Conservation (phyloP, 2,888 invertebrate genomes). For the Orthosia gracilis region DNA sequence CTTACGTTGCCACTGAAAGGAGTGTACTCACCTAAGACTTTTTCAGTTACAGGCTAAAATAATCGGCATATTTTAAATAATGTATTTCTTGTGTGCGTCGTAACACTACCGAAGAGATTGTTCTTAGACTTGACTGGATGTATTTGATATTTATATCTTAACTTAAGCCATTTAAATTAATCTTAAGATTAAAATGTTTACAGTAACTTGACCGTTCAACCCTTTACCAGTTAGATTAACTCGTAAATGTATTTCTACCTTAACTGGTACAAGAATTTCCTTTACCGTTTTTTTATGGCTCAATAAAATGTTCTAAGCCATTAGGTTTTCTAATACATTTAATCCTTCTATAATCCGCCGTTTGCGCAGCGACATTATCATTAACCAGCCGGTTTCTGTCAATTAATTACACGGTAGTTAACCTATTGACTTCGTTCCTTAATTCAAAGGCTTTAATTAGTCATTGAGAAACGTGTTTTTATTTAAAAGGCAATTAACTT, state of each 20-base stretch:
- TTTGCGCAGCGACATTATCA: conserved; percentile 20
- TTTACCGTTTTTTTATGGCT: conserved; percentile 10
- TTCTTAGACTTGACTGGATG: neutral
- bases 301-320: conserved; percentile 33
- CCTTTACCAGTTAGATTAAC: conserved; percentile 13
- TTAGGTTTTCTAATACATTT: conserved; percentile 27
- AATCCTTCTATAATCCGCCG: conserved; percentile 20
- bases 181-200: neutral
- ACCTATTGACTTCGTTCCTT: conserved; percentile 58
- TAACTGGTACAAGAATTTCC: neutral
- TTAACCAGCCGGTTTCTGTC: conserved; percentile 31
- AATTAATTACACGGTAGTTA: conserved; percentile 51
- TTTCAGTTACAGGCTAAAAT: neutral
- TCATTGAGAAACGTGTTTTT: conserved; percentile 48
- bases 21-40: neutral
- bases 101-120: neutral
- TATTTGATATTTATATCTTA: neutral
- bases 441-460: conserved; percentile 47
- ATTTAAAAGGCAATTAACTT: conserved; percentile 29
- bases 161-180: neutral
- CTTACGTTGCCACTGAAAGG: conserved; percentile 18
- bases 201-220: neutral
- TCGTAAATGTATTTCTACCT: neutral
- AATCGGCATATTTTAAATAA: neutral
- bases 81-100: neutral